These are phyloP conservation scores for Erpetoichthys calabaricus DNA, from an alignment of 2,797 vertebrate species.

Conservation along the genomic window DNA sequence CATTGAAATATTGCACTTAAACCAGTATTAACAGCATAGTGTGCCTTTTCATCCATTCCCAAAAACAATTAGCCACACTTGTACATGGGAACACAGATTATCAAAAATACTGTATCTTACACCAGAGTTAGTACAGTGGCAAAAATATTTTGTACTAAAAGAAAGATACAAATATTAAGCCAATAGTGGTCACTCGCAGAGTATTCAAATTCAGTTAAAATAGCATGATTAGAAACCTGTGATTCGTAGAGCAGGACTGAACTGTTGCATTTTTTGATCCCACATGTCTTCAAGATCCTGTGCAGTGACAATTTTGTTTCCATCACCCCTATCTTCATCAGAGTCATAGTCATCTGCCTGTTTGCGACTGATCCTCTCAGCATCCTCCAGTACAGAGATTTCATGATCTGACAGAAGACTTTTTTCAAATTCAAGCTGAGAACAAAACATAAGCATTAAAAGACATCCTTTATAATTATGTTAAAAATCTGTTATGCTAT, in stretches of 20 bases:
- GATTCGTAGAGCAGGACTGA: conserved; percentile 44
- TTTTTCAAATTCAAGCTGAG: conserved; percentile 71
- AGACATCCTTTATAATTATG: no score
- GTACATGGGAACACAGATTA: no score
- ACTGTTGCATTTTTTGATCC: conserved; percentile 68
- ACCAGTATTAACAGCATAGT: neutral
- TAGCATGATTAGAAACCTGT: conserved; percentile 47
- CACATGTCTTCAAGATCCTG: conserved; percentile 82
- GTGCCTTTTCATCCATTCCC: no score
- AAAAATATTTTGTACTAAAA: no score
- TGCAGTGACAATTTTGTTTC: conserved; percentile 49
- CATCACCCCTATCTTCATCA: conserved; percentile 41
- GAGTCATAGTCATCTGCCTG: conserved; percentile 49
- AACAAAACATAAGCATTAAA: neutral
- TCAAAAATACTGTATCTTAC: no score
- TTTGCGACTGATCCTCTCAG: conserved; percentile 46
- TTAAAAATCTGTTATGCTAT: no score
- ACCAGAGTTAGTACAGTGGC: no score
- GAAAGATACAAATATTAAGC: no score
- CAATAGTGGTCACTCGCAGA: no score
- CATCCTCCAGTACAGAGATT: conserved; percentile 60
- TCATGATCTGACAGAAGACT: conserved; percentile 80
- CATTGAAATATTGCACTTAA: neutral
- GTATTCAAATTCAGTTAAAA: no score
- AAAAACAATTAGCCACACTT: no score